These are phyloP conservation scores for Elaphurus davidianus DNA, from an alignment of 2,113 vertebrate genomes.

Conservation along the genomic window DNA sequence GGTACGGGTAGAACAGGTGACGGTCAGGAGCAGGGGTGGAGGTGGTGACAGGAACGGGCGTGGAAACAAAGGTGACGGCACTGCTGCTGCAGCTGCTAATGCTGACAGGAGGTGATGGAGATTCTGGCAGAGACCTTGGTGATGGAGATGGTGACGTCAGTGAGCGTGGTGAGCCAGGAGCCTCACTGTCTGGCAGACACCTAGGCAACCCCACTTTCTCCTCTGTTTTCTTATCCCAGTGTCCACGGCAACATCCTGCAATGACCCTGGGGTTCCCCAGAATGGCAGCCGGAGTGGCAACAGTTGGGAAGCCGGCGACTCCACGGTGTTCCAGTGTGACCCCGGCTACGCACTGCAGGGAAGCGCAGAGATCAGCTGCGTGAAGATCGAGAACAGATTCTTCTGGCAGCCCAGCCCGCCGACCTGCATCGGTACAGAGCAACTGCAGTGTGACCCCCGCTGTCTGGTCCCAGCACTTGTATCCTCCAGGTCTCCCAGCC, in stretches of 20 bases:
- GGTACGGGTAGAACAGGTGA: too few species aligned
- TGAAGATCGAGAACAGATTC: conserved; percentile 94
- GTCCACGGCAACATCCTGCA: conserved; percentile 97
- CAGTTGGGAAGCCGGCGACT: conserved; percentile 93
- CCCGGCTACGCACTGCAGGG: conserved; percentile 94
- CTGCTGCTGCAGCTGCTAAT: neutral
- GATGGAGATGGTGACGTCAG: too few species aligned
- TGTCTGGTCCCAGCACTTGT: neutral
- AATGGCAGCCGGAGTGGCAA: conserved; percentile 95
- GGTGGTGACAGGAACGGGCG: too few species aligned
- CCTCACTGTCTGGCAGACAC: neutral
- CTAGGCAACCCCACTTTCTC: neutral
- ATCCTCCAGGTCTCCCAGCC: neutral
- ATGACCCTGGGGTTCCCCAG: conserved; percentile 95
- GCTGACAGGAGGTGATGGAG: neutral
- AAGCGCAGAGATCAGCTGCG: conserved; percentile 92
- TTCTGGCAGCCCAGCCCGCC: conserved; percentile 99
- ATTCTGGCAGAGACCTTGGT: neutral
- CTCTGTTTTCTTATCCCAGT: conserved; percentile 80
- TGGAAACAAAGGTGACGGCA: neutral
- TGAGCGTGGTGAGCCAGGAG: neutral
- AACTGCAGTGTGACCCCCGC: neutral
- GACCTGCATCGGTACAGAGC: conserved; percentile 88
- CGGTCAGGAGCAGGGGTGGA: neutral
- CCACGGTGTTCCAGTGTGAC: conserved; percentile 95